These are phyloP conservation scores for Clupea harengus DNA, from an alignment of 2,113 vertebrate species.

Conservation along the genomic window DNA sequence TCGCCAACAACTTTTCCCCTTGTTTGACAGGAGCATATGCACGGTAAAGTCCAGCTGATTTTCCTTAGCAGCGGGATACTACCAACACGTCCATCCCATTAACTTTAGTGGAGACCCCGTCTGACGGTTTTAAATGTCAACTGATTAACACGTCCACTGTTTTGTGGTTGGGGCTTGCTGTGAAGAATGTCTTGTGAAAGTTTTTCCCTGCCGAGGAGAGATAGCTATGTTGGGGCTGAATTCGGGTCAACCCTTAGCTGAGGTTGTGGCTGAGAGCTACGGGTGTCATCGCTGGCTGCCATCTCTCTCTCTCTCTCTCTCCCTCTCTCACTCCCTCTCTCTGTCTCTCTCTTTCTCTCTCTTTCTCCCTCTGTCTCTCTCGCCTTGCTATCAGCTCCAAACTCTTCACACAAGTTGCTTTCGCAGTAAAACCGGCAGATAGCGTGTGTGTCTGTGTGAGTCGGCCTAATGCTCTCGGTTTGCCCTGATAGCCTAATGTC, in stretches of 20 bases:
- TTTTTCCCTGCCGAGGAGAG: neutral
- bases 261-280: neutral
- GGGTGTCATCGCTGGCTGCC: neutral
- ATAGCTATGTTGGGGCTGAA: neutral
- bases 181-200: neutral
- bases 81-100: neutral
- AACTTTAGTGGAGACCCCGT: neutral
- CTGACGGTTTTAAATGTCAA: neutral
- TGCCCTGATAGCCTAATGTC: neutral
- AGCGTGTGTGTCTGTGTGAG: neutral
- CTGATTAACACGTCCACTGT: neutral
- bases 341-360: neutral
- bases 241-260: neutral
- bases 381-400: neutral
- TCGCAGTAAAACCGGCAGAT: neutral
- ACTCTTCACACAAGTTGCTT: constrained; percentile 7
- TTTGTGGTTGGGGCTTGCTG: neutral
- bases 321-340: neutral
- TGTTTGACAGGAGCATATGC: neutral
- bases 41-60: neutral
- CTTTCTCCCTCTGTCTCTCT: neutral
- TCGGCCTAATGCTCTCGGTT: neutral
- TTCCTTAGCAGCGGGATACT: neutral
- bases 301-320: neutral
- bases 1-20: neutral